Conservation (phyloP, 2,113 vertebrate species). For the Sinocyclocheilus anshuiensis region DNA sequence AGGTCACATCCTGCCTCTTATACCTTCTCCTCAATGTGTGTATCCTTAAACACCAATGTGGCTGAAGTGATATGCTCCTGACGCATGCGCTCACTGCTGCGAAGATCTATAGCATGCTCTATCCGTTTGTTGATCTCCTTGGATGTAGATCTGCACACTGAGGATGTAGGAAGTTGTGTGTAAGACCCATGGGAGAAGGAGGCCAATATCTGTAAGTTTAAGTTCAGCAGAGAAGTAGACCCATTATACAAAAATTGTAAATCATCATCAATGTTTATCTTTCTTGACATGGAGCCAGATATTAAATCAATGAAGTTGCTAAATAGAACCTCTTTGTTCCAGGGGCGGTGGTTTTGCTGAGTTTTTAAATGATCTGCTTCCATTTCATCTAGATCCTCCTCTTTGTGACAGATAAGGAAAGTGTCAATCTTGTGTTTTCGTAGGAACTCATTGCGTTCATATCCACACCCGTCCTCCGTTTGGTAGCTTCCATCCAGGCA, state of each 20-base stretch:
- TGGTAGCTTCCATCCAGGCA: constrained; percentile 71
- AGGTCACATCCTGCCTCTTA: not conserved
- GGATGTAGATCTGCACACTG: constrained; percentile 62
- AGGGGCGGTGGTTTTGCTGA: constrained; percentile 54
- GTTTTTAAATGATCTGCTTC: constrained; percentile 53
- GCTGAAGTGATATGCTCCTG: constrained; percentile 72
- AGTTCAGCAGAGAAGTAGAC: constrained; percentile 1
- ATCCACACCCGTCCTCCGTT: constrained; percentile 72
- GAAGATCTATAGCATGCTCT: constrained; percentile 72
- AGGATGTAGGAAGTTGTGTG: constrained; percentile 63
- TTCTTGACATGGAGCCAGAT: constrained; percentile 56
- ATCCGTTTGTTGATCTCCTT: constrained; percentile 77
- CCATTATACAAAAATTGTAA: not conserved
- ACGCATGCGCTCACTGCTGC: constrained; percentile 75
- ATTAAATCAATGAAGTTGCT: constrained; percentile 64
- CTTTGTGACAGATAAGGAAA: constrained; percentile 72
- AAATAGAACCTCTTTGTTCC: constrained; percentile 65
- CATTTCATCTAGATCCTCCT: not conserved
- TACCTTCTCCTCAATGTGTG: constrained; percentile 75
- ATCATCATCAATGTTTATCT: not conserved
- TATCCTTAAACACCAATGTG: constrained; percentile 76
- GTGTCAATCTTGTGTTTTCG: constrained; percentile 77
- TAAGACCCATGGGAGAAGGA: constrained; percentile 73
- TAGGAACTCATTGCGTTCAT: constrained; percentile 74
- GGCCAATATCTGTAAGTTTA: constrained; percentile 69